These are phyloP conservation scores for Scaptodrosophila lebanonensis DNA, from an alignment of 1,140 invertebrate species.

Conservation along the genomic window DNA sequence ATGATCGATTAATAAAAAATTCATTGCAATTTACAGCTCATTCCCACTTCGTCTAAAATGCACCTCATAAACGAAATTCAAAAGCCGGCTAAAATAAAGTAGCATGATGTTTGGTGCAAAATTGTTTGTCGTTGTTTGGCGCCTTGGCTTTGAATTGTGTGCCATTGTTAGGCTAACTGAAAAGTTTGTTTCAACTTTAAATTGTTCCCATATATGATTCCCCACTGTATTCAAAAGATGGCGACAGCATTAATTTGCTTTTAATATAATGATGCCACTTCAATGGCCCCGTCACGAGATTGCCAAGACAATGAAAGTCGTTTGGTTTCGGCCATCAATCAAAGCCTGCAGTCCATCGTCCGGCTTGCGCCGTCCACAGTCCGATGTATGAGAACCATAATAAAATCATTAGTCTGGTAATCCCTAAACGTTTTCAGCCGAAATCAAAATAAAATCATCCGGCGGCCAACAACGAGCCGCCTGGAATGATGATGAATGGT, in stretches of 20 bases:
- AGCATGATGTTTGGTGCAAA: constrained; percentile 27
- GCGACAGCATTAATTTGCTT: constrained; percentile 23
- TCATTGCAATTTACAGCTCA: too few relatives aligned
- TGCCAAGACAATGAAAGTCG: neutral
- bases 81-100: too few relatives aligned
- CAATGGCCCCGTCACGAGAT: constrained; percentile 18
- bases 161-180: constrained; percentile 9
- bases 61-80: too few relatives aligned
- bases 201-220: constrained; percentile 15
- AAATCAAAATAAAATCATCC: constrained; percentile 73
- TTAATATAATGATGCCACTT: constrained; percentile 44
- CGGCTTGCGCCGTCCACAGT: too few relatives aligned
- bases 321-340: constrained; percentile 63
- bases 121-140: constrained; percentile 32
- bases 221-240: neutral
- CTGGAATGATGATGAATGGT: constrained; percentile 69
- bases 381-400: constrained; percentile 62
- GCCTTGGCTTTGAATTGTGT: constrained; percentile 12
- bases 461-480: constrained; percentile 1
- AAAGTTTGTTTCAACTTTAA: constrained; percentile 23
- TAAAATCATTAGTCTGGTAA: constrained; percentile 70
- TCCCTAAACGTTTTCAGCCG: constrained; percentile 54
- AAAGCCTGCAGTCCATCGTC: constrained; percentile 28
- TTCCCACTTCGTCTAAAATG: too few relatives aligned
- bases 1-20: too few relatives aligned